phyloP scores from a whole-genome alignment of 1,140 invertebrate species.

The Ceratosolen fusciceps region DNA sequence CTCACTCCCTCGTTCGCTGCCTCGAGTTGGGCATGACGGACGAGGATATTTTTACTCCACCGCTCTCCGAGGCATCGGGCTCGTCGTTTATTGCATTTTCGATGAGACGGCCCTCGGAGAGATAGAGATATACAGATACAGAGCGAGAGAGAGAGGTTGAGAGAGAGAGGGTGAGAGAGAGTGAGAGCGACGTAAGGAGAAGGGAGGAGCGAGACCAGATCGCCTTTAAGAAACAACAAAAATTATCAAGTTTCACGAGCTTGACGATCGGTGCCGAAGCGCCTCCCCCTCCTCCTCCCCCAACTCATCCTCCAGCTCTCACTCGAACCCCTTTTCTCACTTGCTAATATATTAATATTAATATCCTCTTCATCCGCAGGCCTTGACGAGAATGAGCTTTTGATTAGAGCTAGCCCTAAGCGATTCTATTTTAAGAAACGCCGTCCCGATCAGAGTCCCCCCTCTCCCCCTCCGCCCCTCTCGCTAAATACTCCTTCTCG shows the following conservation, averaged over 20 bases:
- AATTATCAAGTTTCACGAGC: constrained; percentile 38
- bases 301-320: too few species aligned
- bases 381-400: constrained; percentile 37
- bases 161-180: not conserved
- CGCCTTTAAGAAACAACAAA: constrained; percentile 46
- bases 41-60: constrained; percentile 32
- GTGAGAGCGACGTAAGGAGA: not conserved
- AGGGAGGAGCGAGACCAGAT: not conserved
- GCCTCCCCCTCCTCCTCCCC: too few species aligned
- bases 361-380: constrained; percentile 31
- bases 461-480: too few species aligned
- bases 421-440: constrained; percentile 27
- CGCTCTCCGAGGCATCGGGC: constrained; percentile 6
- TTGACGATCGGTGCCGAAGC: constrained; percentile 31
- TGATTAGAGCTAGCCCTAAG: constrained; percentile 39
- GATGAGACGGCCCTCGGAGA: constrained; percentile 37
- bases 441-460: constrained; percentile 5
- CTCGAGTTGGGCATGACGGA: constrained; percentile 46
- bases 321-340: constrained; percentile 45
- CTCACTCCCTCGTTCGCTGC: constrained; percentile 13
- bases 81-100: constrained; percentile 54
- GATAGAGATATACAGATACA: not conserved
- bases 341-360: constrained; percentile 48
- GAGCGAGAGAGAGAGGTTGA: too few species aligned
- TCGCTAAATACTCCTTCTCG: not conserved